phyloP scores from a whole-genome alignment of 2,888 invertebrate species.

The Seira ritae region DNA sequence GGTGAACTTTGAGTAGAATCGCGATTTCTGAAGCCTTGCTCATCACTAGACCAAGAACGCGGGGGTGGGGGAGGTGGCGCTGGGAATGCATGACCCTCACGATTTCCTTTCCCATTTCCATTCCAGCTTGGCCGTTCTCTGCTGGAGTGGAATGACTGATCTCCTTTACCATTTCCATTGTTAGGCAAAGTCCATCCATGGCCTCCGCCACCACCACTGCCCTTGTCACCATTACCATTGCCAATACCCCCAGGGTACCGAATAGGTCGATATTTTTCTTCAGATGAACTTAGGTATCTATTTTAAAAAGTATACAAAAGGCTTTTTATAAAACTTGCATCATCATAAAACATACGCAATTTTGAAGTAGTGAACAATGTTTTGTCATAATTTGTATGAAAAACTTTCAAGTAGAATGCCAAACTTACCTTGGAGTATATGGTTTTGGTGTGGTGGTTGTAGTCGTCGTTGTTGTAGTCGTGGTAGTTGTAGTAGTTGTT shows the following conservation, averaged over 20 bases:
- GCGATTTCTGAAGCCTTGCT: too few species aligned
- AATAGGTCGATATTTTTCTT: slow-evolving; percentile 63
- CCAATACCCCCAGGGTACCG: slow-evolving; percentile 38
- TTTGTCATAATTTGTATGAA: too few species aligned
- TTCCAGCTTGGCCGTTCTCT: slow-evolving; percentile 1
- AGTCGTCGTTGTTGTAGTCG: slow-evolving; percentile 45
- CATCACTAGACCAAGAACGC: too few species aligned
- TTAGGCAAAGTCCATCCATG: slow-evolving; percentile 15
- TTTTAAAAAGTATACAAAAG: too few species aligned
- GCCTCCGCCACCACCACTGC: background rate
- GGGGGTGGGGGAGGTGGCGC: slow-evolving; percentile 30
- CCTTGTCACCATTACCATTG: background rate
- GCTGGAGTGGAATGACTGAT: background rate
- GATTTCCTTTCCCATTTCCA: background rate
- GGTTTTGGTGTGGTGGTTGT: slow-evolving; percentile 40
- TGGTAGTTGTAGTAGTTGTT: slow-evolving; percentile 48
- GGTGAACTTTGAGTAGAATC: too few species aligned
- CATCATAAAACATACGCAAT: too few species aligned
- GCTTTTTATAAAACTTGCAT: too few species aligned
- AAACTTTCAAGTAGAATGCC: too few species aligned
- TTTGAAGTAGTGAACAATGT: too few species aligned
- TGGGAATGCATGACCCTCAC: slow-evolving; percentile 17
- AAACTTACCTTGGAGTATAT: slow-evolving; percentile 44
- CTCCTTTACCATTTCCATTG: slow-evolving; percentile 10
- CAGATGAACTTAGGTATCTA: slow-evolving; percentile 49